phyloP scores from a whole-genome alignment of 1,140 invertebrate genomes.

The Procambarus clarkii region DNA sequence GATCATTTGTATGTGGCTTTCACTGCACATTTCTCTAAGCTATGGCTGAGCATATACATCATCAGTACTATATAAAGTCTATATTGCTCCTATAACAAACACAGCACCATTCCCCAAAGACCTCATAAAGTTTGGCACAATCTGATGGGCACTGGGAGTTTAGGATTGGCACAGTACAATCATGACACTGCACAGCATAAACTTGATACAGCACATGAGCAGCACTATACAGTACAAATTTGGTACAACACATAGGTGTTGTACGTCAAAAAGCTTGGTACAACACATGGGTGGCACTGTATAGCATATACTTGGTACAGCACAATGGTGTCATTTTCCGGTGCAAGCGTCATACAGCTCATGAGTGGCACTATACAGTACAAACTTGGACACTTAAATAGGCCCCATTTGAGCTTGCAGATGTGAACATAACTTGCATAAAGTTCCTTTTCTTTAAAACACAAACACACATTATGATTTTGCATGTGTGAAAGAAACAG shows the following conservation, averaged over 20 bases:
- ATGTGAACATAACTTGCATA: background rate
- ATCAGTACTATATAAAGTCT: background rate
- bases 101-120: conserved; percentile 3
- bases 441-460: background rate
- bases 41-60: conserved; percentile 17
- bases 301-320: background rate
- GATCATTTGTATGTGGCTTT: background rate
- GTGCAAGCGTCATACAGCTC: background rate
- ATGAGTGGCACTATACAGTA: background rate
- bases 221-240: background rate
- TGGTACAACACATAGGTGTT: background rate
- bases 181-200: background rate
- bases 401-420: background rate
- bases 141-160: conserved; percentile 21
- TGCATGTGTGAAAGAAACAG: background rate
- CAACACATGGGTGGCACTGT: background rate
- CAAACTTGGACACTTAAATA: background rate
- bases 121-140: conserved; percentile 28
- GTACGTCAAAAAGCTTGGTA: background rate
- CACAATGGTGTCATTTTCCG: background rate
- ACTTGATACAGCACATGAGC: background rate
- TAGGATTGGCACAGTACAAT: conserved; percentile 26
- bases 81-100: background rate
- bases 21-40: conserved; percentile 14
- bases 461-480: background rate